phyloP scores from a whole-genome alignment of 2,888 invertebrate genomes.

The Drosophila anceps region DNA sequence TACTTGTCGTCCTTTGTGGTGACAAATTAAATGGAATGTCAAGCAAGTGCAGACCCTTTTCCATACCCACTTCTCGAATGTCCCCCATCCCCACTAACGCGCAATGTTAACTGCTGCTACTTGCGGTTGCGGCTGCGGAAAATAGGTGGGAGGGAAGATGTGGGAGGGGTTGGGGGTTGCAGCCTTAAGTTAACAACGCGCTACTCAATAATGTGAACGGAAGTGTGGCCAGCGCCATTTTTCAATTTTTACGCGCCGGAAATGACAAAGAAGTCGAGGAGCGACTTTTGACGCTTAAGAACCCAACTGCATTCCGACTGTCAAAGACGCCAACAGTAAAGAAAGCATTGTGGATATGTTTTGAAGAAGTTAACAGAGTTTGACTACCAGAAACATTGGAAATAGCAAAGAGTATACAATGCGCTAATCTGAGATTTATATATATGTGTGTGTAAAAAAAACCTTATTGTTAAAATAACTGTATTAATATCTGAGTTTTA shows the following conservation, averaged over 20 bases:
- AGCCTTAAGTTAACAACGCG: conserved; percentile 67
- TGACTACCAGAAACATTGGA: neutral
- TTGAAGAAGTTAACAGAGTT: neutral
- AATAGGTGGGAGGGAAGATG: neutral
- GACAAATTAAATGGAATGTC: conserved; percentile 74
- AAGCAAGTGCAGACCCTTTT: conserved; percentile 40
- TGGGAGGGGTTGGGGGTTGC: neutral
- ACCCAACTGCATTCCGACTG: conserved; percentile 11
- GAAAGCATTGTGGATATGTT: neutral
- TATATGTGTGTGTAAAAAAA: neutral
- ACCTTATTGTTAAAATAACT: neutral
- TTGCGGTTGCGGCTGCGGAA: conserved; percentile 18
- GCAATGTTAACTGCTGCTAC: conserved; percentile 26
- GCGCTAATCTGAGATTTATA: neutral
- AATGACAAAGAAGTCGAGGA: conserved; percentile 59
- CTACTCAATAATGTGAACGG: conserved; percentile 70
- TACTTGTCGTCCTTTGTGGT: conserved; percentile 29
- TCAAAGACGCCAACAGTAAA: conserved; percentile 1
- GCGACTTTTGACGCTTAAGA: conserved; percentile 33
- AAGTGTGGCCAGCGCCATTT: conserved; percentile 74
- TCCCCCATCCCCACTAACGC: neutral
- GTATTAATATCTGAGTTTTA: neutral
- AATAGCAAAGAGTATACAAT: neutral
- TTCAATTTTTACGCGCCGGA: conserved; percentile 75
- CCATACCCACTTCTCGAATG: neutral